Evolutionary conservation across 2,113 vertebrate species (phyloP), one percentile per base, ranked within the genome.

Genomic region (Xyrauchen texanus): DNA sequence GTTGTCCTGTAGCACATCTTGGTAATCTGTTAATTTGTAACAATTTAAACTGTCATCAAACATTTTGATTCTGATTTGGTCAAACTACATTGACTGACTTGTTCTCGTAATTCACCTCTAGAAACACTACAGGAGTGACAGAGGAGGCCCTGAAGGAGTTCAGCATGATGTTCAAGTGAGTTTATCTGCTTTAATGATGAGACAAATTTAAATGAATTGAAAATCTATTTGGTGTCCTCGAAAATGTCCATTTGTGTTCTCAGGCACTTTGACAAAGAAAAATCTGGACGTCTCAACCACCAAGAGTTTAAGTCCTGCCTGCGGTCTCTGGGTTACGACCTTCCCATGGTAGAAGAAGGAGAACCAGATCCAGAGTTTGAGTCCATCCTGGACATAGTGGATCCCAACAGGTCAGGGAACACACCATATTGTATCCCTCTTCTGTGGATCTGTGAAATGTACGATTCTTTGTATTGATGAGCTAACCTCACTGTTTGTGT

Each of bases 151-250:
- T 99, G 81, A 99, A 99, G 88, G 98, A 99, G 88, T 99, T 99
- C 93, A 99, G 98, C 93, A 99, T 99, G 98, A 99, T 99, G 98
- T 99, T 99, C 87, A 99, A 99, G 98, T 99, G 86, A 95, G 97
- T 93, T 34, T 46, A 46, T 46, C 9, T 0, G 5, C 3, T 6
- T 55, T 6, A 63, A 65, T 65, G 76, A 4, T n/a, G 42, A 44
- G 16, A 2, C 9, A 69, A 60, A 8, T 44, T 55, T 34, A 8
- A 13, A 15, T 51, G 16, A 8, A 7, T 11, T 42, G 1, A 34
- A 34, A 34, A 34, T 34, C 1, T 1, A 34, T 34, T 34, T 34
- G 21, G 21, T 34, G 21, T 34, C 21, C 21, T 34, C 3, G 21
- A 34, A 34, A 34, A 1, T 34, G 21, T 34, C 21, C 21, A 6